These are phyloP conservation scores for Aphyosemion australe DNA, from an alignment of 2,113 vertebrate species.

Conservation along the genomic window DNA sequence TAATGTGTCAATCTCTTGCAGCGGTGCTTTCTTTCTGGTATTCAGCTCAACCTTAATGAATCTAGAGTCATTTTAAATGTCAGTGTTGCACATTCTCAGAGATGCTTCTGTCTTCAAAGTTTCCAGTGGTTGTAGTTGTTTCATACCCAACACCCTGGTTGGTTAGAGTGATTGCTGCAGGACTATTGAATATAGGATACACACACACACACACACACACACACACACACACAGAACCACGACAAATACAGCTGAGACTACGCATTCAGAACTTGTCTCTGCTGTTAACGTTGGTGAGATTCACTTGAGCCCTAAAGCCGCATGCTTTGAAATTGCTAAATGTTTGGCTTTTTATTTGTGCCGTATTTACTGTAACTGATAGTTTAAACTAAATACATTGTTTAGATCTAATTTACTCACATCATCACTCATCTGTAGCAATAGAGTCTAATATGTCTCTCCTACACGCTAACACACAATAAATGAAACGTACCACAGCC, in stretches of 20 bases:
- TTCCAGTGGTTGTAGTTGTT: no score
- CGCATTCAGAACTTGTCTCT: not conserved
- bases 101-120: not conserved
- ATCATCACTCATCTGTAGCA: not conserved
- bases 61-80: not conserved
- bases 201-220: no score
- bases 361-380: not conserved
- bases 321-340: not conserved
- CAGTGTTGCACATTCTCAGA: not conserved
- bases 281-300: not conserved
- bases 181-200: not conserved
- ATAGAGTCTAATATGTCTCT: not conserved
- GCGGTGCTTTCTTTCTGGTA: not conserved
- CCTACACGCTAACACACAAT: not conserved
- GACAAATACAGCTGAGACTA: not conserved
- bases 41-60: not conserved
- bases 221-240: not conserved
- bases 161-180: no score
- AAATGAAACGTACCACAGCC: slow-evolving; percentile 3
- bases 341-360: not conserved
- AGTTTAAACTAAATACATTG: not conserved
- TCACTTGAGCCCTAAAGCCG: not conserved
- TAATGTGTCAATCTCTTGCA: not conserved
- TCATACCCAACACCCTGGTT: no score
- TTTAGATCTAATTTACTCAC: not conserved